These are phyloP conservation scores for Aplocera efformata DNA, from an alignment of 2,888 invertebrate genomes.

Conservation along the genomic window DNA sequence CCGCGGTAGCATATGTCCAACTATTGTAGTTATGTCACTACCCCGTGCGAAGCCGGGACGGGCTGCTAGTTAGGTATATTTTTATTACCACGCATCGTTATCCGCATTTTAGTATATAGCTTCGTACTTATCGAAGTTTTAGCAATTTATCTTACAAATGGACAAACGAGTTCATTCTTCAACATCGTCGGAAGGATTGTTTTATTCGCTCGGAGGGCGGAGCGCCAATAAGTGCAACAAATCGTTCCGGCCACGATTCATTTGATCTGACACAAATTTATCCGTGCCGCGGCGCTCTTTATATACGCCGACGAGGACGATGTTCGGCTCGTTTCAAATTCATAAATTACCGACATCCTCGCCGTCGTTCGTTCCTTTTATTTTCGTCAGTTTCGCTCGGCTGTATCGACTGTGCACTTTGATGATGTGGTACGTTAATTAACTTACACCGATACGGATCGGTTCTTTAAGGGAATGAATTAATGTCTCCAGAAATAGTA, in stretches of 20 bases:
- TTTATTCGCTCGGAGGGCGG: slow-evolving; percentile 44
- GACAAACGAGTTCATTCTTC: slow-evolving; percentile 49
- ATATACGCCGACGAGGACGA: slow-evolving; percentile 69
- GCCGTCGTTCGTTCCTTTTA: slow-evolving; percentile 54
- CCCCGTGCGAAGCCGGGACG: too few relatives aligned
- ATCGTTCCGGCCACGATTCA: slow-evolving; percentile 67
- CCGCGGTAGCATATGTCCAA: too few relatives aligned
- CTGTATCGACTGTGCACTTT: slow-evolving; percentile 68
- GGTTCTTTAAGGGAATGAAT: slow-evolving; percentile 21
- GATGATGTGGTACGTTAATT: slow-evolving; percentile 58
- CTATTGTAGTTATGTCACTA: too few relatives aligned
- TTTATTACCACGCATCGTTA: slow-evolving; percentile 5
- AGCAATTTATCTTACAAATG: slow-evolving; percentile 40
- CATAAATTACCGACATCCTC: slow-evolving; percentile 80
- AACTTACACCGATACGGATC: slow-evolving; percentile 37
- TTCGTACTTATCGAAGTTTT: slow-evolving; percentile 30
- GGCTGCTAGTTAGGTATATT: too few relatives aligned
- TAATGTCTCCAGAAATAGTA: slow-evolving; percentile 15
- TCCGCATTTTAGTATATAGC: slow-evolving; percentile 16
- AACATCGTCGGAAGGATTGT: slow-evolving; percentile 35
- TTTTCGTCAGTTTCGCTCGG: slow-evolving; percentile 65
- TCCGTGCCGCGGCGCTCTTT: slow-evolving; percentile 69
- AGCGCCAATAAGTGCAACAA: slow-evolving; percentile 70
- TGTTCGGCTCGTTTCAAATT: slow-evolving; percentile 78
- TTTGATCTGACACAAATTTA: slow-evolving; percentile 81